Base-by-base conservation (phyloP, 2,797 vertebrate genomes). In the Numenius phaeopus region DNA sequence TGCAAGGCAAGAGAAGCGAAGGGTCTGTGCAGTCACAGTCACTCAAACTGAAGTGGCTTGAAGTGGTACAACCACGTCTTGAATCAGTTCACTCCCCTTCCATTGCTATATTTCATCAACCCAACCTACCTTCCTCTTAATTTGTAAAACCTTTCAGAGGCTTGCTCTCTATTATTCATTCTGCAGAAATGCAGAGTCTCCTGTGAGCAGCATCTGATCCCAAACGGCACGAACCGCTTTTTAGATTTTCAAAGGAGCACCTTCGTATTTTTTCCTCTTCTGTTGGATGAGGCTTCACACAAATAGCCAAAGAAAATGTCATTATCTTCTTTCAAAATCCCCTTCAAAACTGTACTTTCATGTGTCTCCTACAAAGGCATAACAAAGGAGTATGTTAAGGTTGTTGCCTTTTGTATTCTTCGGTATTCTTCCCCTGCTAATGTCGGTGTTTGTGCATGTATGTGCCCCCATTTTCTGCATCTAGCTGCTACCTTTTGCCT, bases 301-400 rank as follows among this genome's bases (percentile, higher is more conserved):
- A 83, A 91, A 85, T 44, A 89, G 44, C 66, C 75, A 66, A 89
- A 87, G 87, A 65, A 96, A 76, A 62, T 32, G 15, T 87, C 73
- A 69, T 76, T 76, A 58, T 55, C 40, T 42, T 69, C 77, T 94
- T 84, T 70, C 62, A 95, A 87, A 87, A 82, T 14, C 42, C 62
- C 46, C 54, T 84, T 95, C 86, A 93, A 92, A 94, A 54, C 24
- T 0, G 0, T 59, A 39, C 30, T 61, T 90, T 40, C 58, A n/a
- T 42, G 26, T 85, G 44, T 59, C 85, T 73, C 78, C 50, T 59
- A 64, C 39, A 73, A 94, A 92, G 77, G 30, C 15, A 5, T 82
- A 84, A 82, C 42, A 93, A 79, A 87, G 17, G 22, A 8, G 2
- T 59, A 23, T 18, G 27, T 65, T 88, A 91, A 70, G 55, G 34